Percentiles rank a stretch among this genome's conserved stretches.
Conservation (phyloP, 2,797 vertebrate genomes). For the Bovichtus variegatus region DNA sequence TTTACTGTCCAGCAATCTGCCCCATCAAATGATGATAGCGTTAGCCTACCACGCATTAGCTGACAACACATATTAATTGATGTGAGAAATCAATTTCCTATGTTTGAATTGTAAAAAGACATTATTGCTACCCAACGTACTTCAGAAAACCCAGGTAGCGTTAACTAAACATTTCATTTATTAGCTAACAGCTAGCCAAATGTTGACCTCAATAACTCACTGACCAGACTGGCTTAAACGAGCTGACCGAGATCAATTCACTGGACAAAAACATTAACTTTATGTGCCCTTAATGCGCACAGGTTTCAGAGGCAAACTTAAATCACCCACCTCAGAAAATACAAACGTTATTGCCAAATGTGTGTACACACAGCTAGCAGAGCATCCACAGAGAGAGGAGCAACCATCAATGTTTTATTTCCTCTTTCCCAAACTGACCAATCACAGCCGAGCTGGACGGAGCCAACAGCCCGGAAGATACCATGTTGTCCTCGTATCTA, state of each 20-base stretch:
- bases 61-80: background rate
- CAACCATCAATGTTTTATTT: constrained; percentile 57
- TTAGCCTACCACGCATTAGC: background rate
- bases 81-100: fast-evolving
- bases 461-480: constrained; percentile 50
- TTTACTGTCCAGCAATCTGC: background rate
- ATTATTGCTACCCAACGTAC: background rate
- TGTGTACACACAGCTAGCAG: background rate
- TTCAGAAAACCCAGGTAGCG: background rate
- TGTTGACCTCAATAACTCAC: constrained; percentile 62
- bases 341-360: background rate
- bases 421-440: constrained; percentile 58
- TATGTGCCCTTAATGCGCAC: fast-evolving
- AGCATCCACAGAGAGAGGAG: constrained; percentile 33
- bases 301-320: background rate
- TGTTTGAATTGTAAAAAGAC: background rate
- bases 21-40: background rate
- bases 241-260: background rate
- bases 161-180: background rate
- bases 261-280: background rate
- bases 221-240: constrained; percentile 10
- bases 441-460: constrained; percentile 61
- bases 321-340: constrained; percentile 57
- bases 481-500: constrained; percentile 6
- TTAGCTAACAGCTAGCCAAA: constrained; percentile 14